phyloP scores from a whole-genome alignment of 2,888 invertebrate genomes.

The Autographa gamma region DNA sequence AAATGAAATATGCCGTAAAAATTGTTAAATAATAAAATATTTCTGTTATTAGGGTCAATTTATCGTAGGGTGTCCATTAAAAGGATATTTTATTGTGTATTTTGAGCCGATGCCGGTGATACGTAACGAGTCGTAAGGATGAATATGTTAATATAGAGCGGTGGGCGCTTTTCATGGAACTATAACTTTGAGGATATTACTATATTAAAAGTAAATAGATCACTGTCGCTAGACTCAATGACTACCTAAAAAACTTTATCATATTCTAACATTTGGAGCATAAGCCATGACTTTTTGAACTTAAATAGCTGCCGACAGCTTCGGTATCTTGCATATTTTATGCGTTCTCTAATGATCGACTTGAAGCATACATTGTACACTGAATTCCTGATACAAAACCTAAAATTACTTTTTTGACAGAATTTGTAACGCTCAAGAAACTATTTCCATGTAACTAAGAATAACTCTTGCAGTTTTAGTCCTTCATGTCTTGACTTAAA shows the following conservation, averaged over 20 bases:
- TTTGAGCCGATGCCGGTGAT: constrained; percentile 72
- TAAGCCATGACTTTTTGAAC: no score
- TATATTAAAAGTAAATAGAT: constrained; percentile 57
- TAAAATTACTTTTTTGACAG: no score
- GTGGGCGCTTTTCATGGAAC: constrained; percentile 56
- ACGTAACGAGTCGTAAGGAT: constrained; percentile 69
- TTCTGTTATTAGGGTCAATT: constrained; percentile 85
- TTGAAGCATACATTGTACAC: no score
- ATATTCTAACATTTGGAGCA: no score
- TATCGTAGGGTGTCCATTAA: constrained; percentile 82
- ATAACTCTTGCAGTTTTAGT: not conserved
- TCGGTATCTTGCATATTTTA: no score
- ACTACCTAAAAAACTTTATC: no score
- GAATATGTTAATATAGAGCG: constrained; percentile 69
- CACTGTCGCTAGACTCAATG: no score
- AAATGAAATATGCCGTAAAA: constrained; percentile 81
- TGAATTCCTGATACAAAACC: no score
- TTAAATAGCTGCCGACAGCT: no score
- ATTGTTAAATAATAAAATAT: constrained; percentile 83
- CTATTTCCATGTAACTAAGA: not conserved
- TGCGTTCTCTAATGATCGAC: no score
- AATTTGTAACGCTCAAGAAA: not conserved
- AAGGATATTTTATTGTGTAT: constrained; percentile 84
- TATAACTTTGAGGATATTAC: constrained; percentile 51
- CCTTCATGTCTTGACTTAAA: not conserved